A percentile compares a stretch with the other conserved stretches of the same genome.
These are phyloP conservation scores for Dermochelys coriacea DNA, from an alignment of 2,797 vertebrate genomes.

Conservation along the genomic window DNA sequence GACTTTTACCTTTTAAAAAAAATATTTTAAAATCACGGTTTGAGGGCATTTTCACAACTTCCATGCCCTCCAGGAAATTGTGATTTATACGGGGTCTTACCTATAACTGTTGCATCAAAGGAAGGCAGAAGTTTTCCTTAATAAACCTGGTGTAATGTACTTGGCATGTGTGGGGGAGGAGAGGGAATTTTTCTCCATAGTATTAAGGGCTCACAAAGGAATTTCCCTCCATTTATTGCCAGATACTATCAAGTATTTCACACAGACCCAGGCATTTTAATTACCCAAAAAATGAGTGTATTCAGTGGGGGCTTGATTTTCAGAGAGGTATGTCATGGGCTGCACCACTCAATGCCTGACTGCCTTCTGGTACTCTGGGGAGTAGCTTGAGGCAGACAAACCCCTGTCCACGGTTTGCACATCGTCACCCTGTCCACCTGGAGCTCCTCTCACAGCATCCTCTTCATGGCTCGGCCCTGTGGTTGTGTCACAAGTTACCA, in stretches of 20 bases:
- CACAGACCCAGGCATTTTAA: not conserved
- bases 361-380: too few species aligned
- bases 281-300: not conserved
- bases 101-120: not conserved
- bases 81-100: not conserved
- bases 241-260: not conserved
- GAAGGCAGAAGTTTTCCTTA: not conserved
- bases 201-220: fast-evolving
- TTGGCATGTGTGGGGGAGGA: not conserved
- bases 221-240: not conserved
- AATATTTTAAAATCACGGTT: not conserved
- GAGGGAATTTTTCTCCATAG: not conserved
- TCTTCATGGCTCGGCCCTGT: too few species aligned
- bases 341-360: too few species aligned
- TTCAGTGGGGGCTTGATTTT: not conserved
- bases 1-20: not conserved
- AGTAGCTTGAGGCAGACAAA: too few species aligned
- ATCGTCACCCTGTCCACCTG: too few species aligned
- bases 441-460: too few species aligned
- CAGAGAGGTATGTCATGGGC: not conserved
- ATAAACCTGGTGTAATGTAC: not conserved
- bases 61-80: not conserved
- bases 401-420: too few species aligned
- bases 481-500: too few species aligned
- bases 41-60: not conserved